Evolutionary conservation across 2,113 vertebrate genomes (phyloP), one percentile per base, ranked within the genome.

Genomic region (Philantomba maxwellii): DNA sequence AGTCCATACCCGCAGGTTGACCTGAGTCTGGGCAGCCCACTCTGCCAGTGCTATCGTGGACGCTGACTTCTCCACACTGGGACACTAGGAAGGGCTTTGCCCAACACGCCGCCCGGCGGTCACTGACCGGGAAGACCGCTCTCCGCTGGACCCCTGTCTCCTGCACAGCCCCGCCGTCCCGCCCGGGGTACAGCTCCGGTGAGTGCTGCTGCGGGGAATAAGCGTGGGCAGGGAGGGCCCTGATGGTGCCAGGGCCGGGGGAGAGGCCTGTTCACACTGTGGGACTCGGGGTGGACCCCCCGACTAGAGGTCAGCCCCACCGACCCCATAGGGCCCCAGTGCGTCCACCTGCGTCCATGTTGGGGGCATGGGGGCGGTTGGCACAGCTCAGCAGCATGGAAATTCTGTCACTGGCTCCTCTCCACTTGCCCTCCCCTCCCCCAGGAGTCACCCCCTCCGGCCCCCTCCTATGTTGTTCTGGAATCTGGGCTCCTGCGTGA

Each of bases 111-210:
- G 36, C 64, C 30, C 28, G 0, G 51, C 7, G 33, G 55, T 17
- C 73, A 39, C 64, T 4, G 28, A 70, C 49, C 49, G 6, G 73
- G 80, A 26, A 70, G 53, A 43, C 15, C 6, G 23, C 36, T 23
- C 60, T 25, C 26, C 2, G 0, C 77, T 0, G 7, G 43, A 80
- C 23, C 60, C 14, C 23, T 25, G 17, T 73, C 26, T 43, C 39
- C 45, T n/a, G 51, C 60, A 66, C 33, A 28, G 10, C 25, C 64
- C 15, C 7, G 11, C 1, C 0, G 9, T 3, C 23, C 15, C 12
- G 1, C 83, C 16, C 1, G 2, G 64, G 75, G 94, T 49, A 47
- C 84, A n/a, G 39, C 91, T 57, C 60, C 33, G 93, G 98, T 98
- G 62, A 98, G 98, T 98, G 66, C 21, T 6, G 13, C 57, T 57